phyloP scores from a whole-genome alignment of 2,797 vertebrate species.

The Onychomys torridus region DNA sequence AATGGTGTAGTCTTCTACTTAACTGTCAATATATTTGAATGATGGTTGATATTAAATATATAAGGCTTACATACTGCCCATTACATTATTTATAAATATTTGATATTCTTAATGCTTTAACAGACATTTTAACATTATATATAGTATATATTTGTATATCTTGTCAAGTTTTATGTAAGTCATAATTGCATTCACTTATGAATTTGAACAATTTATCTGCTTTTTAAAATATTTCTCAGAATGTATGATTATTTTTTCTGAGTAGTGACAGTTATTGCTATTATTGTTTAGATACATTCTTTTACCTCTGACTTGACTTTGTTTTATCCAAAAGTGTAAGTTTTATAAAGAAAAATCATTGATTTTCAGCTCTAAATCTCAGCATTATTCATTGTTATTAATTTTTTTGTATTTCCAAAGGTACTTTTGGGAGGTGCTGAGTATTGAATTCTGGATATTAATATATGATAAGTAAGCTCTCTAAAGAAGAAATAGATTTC shows the following conservation, averaged over 20 bases:
- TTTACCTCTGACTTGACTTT: background rate
- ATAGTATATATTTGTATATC: background rate
- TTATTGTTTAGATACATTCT: background rate
- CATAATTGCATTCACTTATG: background rate
- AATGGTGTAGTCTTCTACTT: background rate
- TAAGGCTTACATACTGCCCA: background rate
- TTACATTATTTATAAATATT: background rate
- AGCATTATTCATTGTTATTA: background rate
- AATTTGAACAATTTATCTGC: background rate
- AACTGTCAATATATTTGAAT: background rate
- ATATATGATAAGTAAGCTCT: background rate
- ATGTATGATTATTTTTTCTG: background rate
- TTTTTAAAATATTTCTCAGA: background rate
- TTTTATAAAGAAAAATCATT: background rate
- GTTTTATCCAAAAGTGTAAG: background rate
- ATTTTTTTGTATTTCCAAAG: background rate
- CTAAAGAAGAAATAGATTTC: background rate
- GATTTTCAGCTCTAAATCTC: background rate
- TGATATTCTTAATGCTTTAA: background rate
- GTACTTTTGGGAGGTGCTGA: background rate
- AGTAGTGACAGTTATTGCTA: background rate
- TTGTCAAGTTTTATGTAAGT: background rate
- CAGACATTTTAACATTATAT: background rate
- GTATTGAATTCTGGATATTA: background rate
- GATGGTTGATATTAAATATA: background rate